Percentiles rank a stretch among this genome's conserved stretches.
Conservation (phyloP, 2,888 invertebrate species). For the Trichogramma dendrolimi region DNA sequence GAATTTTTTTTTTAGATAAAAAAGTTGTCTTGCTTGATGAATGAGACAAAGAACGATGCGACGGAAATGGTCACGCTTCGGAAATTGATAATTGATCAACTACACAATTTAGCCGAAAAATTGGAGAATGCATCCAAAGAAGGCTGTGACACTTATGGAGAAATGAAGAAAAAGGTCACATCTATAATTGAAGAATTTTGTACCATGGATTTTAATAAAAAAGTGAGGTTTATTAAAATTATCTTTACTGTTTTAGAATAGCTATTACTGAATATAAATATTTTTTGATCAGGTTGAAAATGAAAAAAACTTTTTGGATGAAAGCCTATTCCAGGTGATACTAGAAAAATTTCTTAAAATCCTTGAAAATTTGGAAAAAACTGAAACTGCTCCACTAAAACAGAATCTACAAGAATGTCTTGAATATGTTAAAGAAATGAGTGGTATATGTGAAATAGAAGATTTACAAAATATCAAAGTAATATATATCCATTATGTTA, state of each 20-base stretch:
- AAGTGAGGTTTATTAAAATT: constrained; percentile 31
- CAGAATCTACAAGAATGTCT: constrained; percentile 43
- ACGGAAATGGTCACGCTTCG: constrained; percentile 30
- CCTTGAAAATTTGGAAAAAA: constrained; percentile 41
- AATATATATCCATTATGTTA: constrained; percentile 7
- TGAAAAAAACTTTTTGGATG: constrained; percentile 6
- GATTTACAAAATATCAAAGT: constrained; percentile 49
- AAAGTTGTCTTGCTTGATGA: constrained; percentile 34
- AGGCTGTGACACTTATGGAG: constrained; percentile 36
- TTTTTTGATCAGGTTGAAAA: constrained; percentile 7
- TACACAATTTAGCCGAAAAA: constrained; percentile 38
- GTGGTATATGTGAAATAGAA: constrained; percentile 44
- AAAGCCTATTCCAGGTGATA: constrained; percentile 30
- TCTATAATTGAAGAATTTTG: constrained; percentile 41
- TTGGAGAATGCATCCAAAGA: constrained; percentile 40
- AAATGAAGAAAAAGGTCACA: constrained; percentile 40
- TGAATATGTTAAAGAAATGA: constrained; percentile 47
- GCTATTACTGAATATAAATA: constrained; percentile 11
- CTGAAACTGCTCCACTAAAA: constrained; percentile 41
- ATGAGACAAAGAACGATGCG: constrained; percentile 16
- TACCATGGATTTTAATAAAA: constrained; percentile 33
- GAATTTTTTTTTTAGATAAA: constrained; percentile 34
- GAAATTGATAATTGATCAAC: constrained; percentile 37
- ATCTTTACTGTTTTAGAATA: constrained; percentile 4
- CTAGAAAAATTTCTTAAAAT: constrained; percentile 37